Percentiles rank a stretch among this genome's conserved stretches.
Conservation (phyloP, 2,797 vertebrate species). For the Syndactyla subalaris region DNA sequence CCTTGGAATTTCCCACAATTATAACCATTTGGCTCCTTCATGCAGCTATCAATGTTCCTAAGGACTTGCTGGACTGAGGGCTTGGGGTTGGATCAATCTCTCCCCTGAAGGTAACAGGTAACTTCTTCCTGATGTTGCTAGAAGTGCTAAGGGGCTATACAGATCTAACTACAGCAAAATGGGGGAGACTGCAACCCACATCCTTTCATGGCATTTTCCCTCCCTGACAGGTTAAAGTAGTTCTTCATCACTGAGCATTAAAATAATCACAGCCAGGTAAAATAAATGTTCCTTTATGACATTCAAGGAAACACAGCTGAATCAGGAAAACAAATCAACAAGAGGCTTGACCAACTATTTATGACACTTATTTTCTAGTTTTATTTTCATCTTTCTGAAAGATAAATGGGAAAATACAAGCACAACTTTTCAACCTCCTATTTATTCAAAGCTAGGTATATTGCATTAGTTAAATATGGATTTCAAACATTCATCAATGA, state of each 20-base stretch:
- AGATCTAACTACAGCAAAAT: neutral
- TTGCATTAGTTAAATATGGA: neutral
- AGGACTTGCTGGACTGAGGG: neutral
- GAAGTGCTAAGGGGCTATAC: neutral
- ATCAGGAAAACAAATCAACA: neutral
- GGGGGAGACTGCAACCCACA: neutral
- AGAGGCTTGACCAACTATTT: neutral
- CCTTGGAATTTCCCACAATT: neutral
- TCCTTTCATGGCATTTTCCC: neutral
- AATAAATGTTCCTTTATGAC: neutral
- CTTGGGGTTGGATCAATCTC: neutral
- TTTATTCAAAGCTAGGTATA: neutral
- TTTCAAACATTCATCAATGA: neutral
- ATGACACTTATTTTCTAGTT: neutral
- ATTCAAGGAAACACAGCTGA: neutral
- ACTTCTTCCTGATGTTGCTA: neutral
- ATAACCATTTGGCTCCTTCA: neutral
- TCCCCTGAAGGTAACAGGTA: neutral
- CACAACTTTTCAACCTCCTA: neutral
- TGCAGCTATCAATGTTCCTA: neutral
- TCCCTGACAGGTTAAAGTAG: neutral
- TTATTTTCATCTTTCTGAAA: neutral
- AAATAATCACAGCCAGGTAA: neutral
- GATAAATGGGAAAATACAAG: neutral
- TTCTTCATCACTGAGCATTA: neutral